Conservation (phyloP, 1,140 invertebrate genomes). For the Drosophila busckii region DNA sequence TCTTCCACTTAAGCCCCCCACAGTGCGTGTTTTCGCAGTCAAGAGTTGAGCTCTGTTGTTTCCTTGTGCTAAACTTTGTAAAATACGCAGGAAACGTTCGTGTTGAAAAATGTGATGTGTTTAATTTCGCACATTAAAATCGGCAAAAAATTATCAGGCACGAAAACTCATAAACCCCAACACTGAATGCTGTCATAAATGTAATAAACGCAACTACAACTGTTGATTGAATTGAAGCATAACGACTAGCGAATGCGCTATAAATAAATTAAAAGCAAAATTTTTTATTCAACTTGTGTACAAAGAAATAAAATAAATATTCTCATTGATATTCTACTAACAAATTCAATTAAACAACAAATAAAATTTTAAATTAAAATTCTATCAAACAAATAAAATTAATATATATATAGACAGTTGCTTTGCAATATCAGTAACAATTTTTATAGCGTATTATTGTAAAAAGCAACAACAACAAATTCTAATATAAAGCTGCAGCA, state of each 20-base stretch:
- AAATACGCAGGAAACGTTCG: constrained; percentile 60
- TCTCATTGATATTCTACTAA: too few relatives aligned
- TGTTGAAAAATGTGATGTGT: constrained; percentile 79
- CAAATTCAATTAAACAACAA: background rate
- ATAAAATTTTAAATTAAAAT: background rate
- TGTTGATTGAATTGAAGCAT: background rate
- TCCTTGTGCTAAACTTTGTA: constrained; percentile 30
- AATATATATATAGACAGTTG: too few relatives aligned
- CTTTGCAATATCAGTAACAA: too few relatives aligned
- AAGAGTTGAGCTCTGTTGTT: too few relatives aligned
- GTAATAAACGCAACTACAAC: constrained; percentile 2
- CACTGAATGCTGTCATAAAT: constrained; percentile 50
- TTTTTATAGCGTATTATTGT: too few relatives aligned
- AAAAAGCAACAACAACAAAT: constrained; percentile 1
- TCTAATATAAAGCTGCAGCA: background rate
- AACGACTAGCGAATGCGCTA: background rate
- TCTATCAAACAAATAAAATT: background rate
- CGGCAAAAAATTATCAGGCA: constrained; percentile 78
- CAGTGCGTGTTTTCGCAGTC: too few relatives aligned
- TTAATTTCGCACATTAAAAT: constrained; percentile 79
- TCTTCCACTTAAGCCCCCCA: too few relatives aligned
- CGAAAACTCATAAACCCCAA: constrained; percentile 74
- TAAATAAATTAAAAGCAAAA: background rate
- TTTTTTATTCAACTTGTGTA: background rate
- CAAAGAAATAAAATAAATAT: too few relatives aligned